Evolutionary conservation across 2,888 invertebrate species (phyloP).

Genomic region (Eupithecia pulchellata): DNA sequence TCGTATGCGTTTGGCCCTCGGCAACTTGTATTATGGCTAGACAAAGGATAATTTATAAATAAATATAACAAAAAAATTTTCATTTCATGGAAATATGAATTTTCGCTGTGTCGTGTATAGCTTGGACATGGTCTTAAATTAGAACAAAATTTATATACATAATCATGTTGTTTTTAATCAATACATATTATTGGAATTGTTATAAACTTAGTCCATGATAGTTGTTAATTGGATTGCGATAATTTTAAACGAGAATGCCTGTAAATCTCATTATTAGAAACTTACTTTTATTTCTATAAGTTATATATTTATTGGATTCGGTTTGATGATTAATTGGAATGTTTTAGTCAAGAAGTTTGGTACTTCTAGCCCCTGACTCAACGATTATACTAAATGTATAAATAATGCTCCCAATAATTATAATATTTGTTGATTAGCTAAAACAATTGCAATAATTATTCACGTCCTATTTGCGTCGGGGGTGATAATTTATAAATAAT

Average conservation of each 20-base stretch:
- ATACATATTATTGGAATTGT: slow-evolving; percentile 47
- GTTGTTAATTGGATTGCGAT: slow-evolving; percentile 41
- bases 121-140: slow-evolving; percentile 41
- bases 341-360: slow-evolving; percentile 17
- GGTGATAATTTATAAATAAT: slow-evolving; percentile 22
- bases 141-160: slow-evolving; percentile 49
- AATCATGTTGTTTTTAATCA: slow-evolving; percentile 44
- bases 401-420: background rate
- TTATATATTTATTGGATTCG: slow-evolving; percentile 46
- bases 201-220: slow-evolving; percentile 40
- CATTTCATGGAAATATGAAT: slow-evolving; percentile 3
- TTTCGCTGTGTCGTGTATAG: slow-evolving; percentile 16
- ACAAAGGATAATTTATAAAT: background rate
- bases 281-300: slow-evolving; percentile 35
- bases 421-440: background rate
- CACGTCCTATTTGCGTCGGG: slow-evolving; percentile 19
- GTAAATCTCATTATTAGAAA: slow-evolving; percentile 48
- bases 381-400: background rate
- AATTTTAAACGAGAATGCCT: slow-evolving; percentile 41
- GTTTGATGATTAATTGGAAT: slow-evolving; percentile 23
- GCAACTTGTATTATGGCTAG: slow-evolving; percentile 2
- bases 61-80: background rate
- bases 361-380: slow-evolving; percentile 17
- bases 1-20: background rate
- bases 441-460: slow-evolving; percentile 7